Percentiles rank a stretch among this genome's conserved stretches.
These are phyloP conservation scores for Panopea generosa DNA, from an alignment of 2,888 invertebrate genomes.

Conservation along the genomic window DNA sequence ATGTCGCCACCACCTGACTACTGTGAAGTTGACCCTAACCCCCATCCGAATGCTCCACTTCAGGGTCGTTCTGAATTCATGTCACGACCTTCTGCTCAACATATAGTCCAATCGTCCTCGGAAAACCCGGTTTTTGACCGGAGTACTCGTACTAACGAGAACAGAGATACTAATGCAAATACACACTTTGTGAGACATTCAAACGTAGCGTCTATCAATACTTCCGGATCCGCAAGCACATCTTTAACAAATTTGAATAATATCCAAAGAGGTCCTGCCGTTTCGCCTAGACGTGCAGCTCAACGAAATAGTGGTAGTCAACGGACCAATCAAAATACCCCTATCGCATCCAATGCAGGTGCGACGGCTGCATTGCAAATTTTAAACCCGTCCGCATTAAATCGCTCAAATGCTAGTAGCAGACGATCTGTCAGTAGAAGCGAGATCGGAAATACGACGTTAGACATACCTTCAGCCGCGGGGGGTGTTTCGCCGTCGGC, in stretches of 20 bases:
- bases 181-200: slow-evolving; percentile 25
- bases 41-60: neutral
- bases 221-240: neutral
- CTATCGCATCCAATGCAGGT: no score
- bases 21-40: slow-evolving; percentile 49
- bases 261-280: neutral
- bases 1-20: slow-evolving; percentile 54
- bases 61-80: slow-evolving; percentile 19
- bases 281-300: neutral
- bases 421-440: no score
- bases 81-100: neutral
- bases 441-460: no score
- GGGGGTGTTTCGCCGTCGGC: no score
- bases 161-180: slow-evolving; percentile 31
- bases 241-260: neutral
- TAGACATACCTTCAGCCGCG: no score
- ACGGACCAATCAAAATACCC: no score
- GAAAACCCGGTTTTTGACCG: neutral
- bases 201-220: neutral
- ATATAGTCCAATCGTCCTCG: neutral
- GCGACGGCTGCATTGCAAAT: no score
- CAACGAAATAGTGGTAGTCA: no score
- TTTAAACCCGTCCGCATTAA: no score
- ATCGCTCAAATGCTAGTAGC: no score
- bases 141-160: neutral